Conservation (phyloP, 1,140 invertebrate genomes). For the Frieseomelitta varia region DNA sequence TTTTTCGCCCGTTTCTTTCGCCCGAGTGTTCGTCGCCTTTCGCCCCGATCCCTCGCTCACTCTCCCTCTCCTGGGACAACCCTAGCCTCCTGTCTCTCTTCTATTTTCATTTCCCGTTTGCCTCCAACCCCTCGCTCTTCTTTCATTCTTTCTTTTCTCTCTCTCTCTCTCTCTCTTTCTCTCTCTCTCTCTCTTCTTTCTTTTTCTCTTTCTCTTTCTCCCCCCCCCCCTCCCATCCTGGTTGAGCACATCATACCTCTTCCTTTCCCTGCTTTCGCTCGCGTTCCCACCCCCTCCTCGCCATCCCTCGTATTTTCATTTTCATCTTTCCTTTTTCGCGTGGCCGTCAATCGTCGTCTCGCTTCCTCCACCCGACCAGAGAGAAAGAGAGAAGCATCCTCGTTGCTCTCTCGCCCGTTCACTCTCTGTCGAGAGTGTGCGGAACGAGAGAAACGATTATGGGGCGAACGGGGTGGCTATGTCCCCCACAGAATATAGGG, state of each 20-base stretch:
- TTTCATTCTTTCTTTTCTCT: background rate
- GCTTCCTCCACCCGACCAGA: background rate
- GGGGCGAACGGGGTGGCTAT: constrained; percentile 66
- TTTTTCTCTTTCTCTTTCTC: background rate
- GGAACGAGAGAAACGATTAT: constrained; percentile 69
- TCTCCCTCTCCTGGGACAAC: background rate
- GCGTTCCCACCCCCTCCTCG: no score
- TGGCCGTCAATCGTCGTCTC: background rate
- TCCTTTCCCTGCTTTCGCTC: background rate
- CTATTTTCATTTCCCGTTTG: constrained; percentile 50
- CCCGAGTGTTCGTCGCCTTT: constrained; percentile 6
- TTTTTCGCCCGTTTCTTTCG: background rate
- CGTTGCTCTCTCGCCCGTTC: background rate
- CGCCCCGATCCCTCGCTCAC: background rate
- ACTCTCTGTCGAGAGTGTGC: constrained; percentile 51
- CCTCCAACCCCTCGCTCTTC: background rate
- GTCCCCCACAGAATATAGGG: constrained; percentile 66
- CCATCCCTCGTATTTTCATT: constrained; percentile 40
- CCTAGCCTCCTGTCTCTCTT: constrained; percentile 29
- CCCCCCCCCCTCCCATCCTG: no score
- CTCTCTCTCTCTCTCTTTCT: constrained; percentile 15
- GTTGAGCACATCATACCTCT: background rate
- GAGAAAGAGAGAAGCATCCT: background rate
- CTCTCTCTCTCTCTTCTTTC: background rate
- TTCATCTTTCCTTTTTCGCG: constrained; percentile 30